Conservation (phyloP, 2,888 invertebrate genomes). For the Tuberolachnus salignus region DNA sequence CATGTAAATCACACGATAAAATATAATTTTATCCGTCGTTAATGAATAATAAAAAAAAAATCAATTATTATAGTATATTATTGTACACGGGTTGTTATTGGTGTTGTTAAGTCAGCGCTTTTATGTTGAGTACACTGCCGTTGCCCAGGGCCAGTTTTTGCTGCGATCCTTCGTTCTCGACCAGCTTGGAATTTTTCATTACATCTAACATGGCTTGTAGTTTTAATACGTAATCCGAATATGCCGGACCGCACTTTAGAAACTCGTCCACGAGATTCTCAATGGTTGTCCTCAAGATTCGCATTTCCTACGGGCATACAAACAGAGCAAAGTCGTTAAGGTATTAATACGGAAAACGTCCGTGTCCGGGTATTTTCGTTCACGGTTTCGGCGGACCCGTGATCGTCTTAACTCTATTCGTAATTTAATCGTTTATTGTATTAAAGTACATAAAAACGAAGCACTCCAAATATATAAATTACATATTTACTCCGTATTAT, state of each 20-base stretch:
- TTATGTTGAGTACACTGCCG: background rate
- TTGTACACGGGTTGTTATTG: constrained; percentile 21
- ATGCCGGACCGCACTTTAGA: constrained; percentile 33
- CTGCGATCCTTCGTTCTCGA: constrained; percentile 7
- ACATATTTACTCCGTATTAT: too few relatives aligned
- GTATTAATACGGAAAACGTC: too few relatives aligned
- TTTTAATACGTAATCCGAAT: constrained; percentile 34
- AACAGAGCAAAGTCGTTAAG: background rate
- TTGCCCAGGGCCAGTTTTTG: constrained; percentile 19
- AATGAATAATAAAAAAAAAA: background rate
- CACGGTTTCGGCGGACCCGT: too few relatives aligned
- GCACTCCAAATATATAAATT: too few relatives aligned
- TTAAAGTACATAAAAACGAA: too few relatives aligned
- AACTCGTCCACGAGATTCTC: constrained; percentile 42
- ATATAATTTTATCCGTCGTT: background rate
- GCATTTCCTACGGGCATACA: constrained; percentile 29
- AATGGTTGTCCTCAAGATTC: background rate
- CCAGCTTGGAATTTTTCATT: constrained; percentile 22
- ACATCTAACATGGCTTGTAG: constrained; percentile 45
- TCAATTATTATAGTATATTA: constrained; percentile 6
- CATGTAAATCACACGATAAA: too few relatives aligned
- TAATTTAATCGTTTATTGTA: too few relatives aligned
- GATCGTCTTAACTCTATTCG: too few relatives aligned
- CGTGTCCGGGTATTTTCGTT: too few relatives aligned
- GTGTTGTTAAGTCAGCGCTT: background rate